These are phyloP conservation scores for Varanus salvator DNA, from an alignment of 2,113 vertebrate genomes.

Conservation along the genomic window DNA sequence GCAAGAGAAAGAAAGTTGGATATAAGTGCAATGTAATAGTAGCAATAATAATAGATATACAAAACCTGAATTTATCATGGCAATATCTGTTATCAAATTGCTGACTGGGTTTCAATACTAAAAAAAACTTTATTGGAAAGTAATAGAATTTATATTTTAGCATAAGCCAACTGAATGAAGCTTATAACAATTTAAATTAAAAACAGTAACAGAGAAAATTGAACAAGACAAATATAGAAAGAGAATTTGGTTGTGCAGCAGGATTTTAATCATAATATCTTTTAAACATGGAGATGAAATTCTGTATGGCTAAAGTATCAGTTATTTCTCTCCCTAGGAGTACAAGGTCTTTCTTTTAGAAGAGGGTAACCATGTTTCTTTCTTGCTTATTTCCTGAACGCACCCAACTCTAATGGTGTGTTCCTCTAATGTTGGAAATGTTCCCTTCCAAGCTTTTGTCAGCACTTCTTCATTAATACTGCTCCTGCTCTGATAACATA, in stretches of 20 bases:
- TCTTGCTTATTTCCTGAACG: neutral
- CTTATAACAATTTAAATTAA: neutral
- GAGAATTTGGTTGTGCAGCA: neutral
- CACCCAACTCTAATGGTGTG: neutral
- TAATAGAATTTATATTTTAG: neutral
- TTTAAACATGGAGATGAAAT: neutral
- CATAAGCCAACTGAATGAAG: neutral
- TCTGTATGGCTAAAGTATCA: neutral
- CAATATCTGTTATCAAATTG: slow-evolving; percentile 29
- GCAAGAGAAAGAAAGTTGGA: too few species aligned
- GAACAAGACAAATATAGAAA: neutral
- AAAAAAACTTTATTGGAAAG: neutral
- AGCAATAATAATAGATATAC: neutral
- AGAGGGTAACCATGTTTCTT: neutral
- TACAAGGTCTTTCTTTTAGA: neutral
- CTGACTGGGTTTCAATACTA: neutral
- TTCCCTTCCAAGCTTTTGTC: neutral
- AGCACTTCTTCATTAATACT: neutral
- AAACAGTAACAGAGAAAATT: neutral
- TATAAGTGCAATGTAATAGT: too few species aligned
- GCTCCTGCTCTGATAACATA: neutral
- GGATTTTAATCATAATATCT: slow-evolving; percentile 2
- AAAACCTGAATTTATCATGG: neutral
- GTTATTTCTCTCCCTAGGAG: neutral
- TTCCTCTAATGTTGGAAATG: neutral